Base-by-base conservation (phyloP, 2,888 invertebrate genomes). In the Tiliacea aurago region DNA sequence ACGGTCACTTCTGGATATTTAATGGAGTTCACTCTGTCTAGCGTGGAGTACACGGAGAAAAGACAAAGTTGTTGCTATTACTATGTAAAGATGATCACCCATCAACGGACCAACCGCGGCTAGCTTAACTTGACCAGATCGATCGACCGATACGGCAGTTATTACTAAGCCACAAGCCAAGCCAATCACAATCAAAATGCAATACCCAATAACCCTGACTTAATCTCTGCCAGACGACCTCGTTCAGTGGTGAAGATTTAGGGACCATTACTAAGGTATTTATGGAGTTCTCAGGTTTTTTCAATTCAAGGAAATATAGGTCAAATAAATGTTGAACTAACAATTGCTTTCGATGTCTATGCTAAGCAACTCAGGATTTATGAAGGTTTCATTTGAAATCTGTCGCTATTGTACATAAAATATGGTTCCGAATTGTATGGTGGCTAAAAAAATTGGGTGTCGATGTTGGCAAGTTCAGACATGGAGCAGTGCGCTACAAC, bases 371-470 rank as follows among this genome's bases (percentile, higher is more conserved):
- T n/a, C 47, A 4, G n/a, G 49, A 67, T 70, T 56, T 69, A 64
- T 67, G 41, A 69, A 56, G 41, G 43, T 58, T 75, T 63, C 13
- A 51, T 67, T 64, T 58, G 18, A 79, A 75, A 70, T 18, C 59
- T 58, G 64, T 65, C 43, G 20, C 13, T 65, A 58, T 69, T 37
- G 23, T n/a, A 51, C 45, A 28, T 41, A 41, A 45, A 23, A 70
- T 65, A 73, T 20, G 47, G 59, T 61, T 56, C 55, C 61, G 67
- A 73, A 65, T 41, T 45, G 61, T 79, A 62, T 59, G 33, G 45
- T 49, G 10, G 9, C 28, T 13, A 59, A 56, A 69, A 55, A 70
- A 68, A 61, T 59, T 23, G n/a, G n/a, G 1, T 70, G 28, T 64
- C 47, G 51, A 10, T 67, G 47, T 56, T 37, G 13, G 41, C 41